Percentiles rank a stretch among this genome's conserved stretches.
phyloP scores from a whole-genome alignment of 2,797 vertebrate genomes.

The Dryobates pubescens region DNA sequence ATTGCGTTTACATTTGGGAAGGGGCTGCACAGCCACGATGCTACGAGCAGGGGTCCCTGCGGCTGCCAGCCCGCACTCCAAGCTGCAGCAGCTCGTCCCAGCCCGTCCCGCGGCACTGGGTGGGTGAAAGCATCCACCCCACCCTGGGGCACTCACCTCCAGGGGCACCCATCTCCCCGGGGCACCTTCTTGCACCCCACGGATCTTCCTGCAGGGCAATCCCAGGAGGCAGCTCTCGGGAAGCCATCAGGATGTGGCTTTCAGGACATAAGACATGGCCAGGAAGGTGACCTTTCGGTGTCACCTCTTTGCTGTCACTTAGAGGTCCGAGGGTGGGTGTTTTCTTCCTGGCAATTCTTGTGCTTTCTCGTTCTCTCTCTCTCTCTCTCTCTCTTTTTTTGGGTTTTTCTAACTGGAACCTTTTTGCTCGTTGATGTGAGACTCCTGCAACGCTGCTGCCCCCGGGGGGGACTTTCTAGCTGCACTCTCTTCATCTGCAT shows the following conservation, averaged over 20 bases:
- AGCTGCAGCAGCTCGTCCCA: neutral
- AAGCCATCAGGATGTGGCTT: neutral
- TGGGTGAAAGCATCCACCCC: neutral
- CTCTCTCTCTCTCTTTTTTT: neutral
- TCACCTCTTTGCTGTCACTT: conserved; percentile 16
- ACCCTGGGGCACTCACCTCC: neutral
- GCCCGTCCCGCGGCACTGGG: neutral
- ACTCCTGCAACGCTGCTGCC: conserved; percentile 52
- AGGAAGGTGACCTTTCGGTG: conserved; percentile 17
- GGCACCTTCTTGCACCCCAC: neutral
- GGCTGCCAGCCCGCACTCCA: neutral
- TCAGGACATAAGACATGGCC: neutral
- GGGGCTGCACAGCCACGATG: neutral
- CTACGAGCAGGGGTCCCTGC: neutral
- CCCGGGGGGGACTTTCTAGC: conserved; percentile 62
- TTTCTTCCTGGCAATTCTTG: conserved; percentile 22
- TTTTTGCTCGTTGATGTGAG: conserved; percentile 45
- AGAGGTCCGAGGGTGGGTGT: neutral
- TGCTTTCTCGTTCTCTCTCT: neutral
- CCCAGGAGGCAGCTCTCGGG: neutral
- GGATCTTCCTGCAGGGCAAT: conserved; percentile 35
- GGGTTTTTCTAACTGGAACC: neutral
- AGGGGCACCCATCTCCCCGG: neutral
- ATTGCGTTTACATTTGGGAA: conserved; percentile 68
- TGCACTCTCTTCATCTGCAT: conserved; percentile 81